Evolutionary conservation across 1,140 invertebrate species (phyloP).

Genomic region (Hylyphantes graminicola): DNA sequence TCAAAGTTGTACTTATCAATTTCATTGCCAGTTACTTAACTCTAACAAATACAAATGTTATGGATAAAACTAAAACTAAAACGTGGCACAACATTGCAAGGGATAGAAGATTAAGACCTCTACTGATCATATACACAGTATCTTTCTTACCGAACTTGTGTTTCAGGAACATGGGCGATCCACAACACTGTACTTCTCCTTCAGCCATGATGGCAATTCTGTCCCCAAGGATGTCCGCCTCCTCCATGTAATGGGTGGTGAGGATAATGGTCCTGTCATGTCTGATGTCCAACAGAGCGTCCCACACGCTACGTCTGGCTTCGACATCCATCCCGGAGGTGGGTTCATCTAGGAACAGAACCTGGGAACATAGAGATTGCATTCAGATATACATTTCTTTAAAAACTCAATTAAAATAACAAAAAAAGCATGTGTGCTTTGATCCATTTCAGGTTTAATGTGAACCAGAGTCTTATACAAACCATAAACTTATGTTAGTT

Average conservation of each 20-base stretch:
- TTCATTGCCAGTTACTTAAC: no score
- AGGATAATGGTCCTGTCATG: slow-evolving; percentile 81
- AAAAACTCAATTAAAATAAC: not conserved
- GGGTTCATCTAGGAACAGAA: slow-evolving; percentile 67
- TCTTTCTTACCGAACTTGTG: slow-evolving; percentile 68
- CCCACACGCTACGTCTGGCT: slow-evolving; percentile 74
- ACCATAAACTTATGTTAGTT: no score
- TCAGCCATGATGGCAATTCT: slow-evolving; percentile 73
- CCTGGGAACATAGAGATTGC: slow-evolving; percentile 63
- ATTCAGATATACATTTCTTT: not conserved
- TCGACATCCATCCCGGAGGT: slow-evolving; percentile 72
- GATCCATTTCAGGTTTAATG: no score
- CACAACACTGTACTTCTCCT: slow-evolving; percentile 71
- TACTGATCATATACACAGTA: not conserved
- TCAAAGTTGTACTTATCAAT: no score
- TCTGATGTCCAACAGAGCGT: slow-evolving; percentile 66
- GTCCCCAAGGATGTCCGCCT: slow-evolving; percentile 81
- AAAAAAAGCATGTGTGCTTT: not conserved
- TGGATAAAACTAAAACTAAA: no score
- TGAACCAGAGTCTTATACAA: no score
- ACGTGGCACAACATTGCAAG: no score
- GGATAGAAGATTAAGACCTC: no score
- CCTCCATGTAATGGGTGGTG: slow-evolving; percentile 98
- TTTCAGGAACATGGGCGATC: slow-evolving; percentile 72
- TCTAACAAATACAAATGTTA: no score